Evolutionary conservation across 2,888 invertebrate genomes (phyloP).

Genomic region (Trileptium ribeirensis): DNA sequence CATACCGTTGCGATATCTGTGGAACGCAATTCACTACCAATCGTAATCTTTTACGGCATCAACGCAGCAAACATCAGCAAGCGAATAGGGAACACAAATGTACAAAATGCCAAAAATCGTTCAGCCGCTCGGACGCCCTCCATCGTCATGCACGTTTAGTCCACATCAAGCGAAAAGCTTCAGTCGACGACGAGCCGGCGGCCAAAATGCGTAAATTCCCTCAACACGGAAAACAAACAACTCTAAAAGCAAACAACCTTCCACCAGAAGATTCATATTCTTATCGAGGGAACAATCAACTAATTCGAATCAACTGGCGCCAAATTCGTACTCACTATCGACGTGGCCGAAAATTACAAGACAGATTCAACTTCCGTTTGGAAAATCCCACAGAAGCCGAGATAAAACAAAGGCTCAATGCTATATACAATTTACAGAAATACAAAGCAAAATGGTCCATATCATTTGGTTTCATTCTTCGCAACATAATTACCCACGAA

Average conservation of each 20-base stretch:
- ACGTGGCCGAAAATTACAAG: not conserved
- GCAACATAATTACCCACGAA: not conserved
- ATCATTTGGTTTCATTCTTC: not conserved
- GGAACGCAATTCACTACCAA: not conserved
- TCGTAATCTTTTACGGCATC: not conserved
- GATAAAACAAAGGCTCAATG: not conserved
- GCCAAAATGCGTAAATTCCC: no score
- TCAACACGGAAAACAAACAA: no score
- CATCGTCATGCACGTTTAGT: no score
- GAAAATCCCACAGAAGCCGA: not conserved
- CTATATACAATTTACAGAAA: not conserved
- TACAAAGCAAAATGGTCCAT: not conserved
- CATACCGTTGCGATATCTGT: not conserved
- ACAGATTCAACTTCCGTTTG: not conserved
- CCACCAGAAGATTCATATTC: no score
- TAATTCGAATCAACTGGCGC: not conserved
- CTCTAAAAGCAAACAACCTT: no score
- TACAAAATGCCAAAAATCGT: not conserved
- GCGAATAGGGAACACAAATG: not conserved
- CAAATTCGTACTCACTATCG: slow-evolving; percentile 8
- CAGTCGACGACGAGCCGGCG: no score
- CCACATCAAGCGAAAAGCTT: no score
- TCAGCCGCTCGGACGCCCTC: no score
- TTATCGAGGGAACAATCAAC: not conserved
- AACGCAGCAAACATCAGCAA: not conserved